Evolutionary conservation across 2,797 vertebrate genomes (phyloP), one percentile per base, ranked within the genome.

Genomic region (Mus spretus): DNA sequence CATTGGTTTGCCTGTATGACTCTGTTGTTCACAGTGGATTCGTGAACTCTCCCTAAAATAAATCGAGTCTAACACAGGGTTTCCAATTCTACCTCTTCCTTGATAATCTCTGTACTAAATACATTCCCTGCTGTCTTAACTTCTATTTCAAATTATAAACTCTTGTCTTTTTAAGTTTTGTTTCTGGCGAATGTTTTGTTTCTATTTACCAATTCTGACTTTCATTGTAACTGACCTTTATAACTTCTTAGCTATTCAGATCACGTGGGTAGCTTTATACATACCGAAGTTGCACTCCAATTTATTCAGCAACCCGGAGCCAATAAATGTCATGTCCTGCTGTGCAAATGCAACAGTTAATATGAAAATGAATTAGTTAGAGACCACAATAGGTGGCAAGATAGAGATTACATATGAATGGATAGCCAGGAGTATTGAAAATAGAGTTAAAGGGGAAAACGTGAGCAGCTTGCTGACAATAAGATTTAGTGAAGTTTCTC

Each of bases 181-280:
- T 83, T 86, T 96, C 44, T 90, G 47, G 55, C 28, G 13, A 65
- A 57, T 91, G 34, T 47, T 91, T 19, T 72, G 26, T 77, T 91
- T 94, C 82, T 67, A 55, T 44, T 95, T 95, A 80, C 34, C 31
- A 89, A 59, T 57, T 86, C 82, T 90, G 70, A 31, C 24, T 92
- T 96, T 87, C 65, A 89, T 93, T 95, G 40, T 74, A 77, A 93
- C n/a, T 84, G 85, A 96, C 57, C 37, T 95, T 91, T 96, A 19
- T 79, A 89, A 94, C 92, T 82, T 95, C 84, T 93, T 94, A 89
- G 85, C 83, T 95, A 90, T 92, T 89, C 44, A 93, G 57, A 91
- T 87, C 74, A 67, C 61, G 57, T 55, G 74, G 57, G 2, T 67
- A 74, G 4, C 17, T 83, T 94, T 61, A 67, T 61, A 44, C 44